These are phyloP conservation scores for Drosophila eugracilis DNA, from an alignment of 1,140 invertebrate genomes.

Conservation along the genomic window DNA sequence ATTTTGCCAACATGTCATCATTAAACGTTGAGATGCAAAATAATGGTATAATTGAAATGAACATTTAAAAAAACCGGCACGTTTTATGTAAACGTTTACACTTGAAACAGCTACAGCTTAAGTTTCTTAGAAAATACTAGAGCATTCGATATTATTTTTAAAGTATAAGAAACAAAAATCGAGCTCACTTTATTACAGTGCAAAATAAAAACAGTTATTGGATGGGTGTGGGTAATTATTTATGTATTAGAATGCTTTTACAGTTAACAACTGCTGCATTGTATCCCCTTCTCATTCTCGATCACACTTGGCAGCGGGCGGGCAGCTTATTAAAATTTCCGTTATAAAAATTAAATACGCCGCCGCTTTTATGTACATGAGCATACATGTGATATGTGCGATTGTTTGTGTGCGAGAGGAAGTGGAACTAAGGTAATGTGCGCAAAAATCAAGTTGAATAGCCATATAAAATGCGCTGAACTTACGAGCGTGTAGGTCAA, in stretches of 20 bases:
- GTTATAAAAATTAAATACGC: conserved; percentile 64
- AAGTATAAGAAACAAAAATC: neutral
- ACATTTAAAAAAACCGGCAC: too few relatives aligned
- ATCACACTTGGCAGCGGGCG: conserved; percentile 4
- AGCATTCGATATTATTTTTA: too few relatives aligned
- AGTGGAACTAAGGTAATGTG: conserved; percentile 42
- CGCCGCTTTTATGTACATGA: conserved; percentile 22
- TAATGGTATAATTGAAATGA: too few relatives aligned
- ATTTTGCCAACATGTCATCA: too few relatives aligned
- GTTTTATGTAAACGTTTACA: too few relatives aligned
- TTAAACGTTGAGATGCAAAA: too few relatives aligned
- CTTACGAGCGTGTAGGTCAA: conserved; percentile 72
- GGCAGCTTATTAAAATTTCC: conserved; percentile 65
- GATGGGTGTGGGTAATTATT: conserved; percentile 19
- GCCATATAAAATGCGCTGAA: conserved; percentile 62
- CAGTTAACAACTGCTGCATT: conserved; percentile 47
- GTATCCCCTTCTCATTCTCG: conserved; percentile 4
- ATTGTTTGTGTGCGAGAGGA: conserved; percentile 31
- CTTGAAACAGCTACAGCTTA: too few relatives aligned
- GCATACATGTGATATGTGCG: conserved; percentile 3
- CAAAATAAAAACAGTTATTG: conserved; percentile 13
- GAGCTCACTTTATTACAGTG: neutral
- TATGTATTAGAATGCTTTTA: conserved; percentile 35
- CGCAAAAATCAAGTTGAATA: conserved; percentile 67
- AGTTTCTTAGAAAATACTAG: too few relatives aligned